Base-by-base conservation (phyloP, 2,888 invertebrate genomes). In the Clitarchus hookeri region DNA sequence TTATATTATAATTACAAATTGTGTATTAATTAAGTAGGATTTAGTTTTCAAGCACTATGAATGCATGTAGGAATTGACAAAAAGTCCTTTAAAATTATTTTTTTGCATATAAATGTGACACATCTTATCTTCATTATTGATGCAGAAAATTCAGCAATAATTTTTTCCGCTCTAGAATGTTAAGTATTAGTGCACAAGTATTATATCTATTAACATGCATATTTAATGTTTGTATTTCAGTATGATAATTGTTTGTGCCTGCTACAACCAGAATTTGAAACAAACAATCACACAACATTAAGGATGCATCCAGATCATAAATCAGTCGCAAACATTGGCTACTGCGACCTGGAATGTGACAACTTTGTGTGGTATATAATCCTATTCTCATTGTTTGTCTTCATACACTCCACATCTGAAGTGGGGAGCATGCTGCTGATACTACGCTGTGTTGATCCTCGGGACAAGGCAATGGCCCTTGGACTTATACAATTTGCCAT, bases 391-490 rank as follows among this genome's bases (percentile, higher is more conserved):
- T 93, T 96, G 89, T 95, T 97, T 91, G 98, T 98, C 91, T 97
- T 98, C 92, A 95, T 97, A 89, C 98, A 98, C 92, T 97, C 98
- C 88, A 98, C 97, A 85, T 97, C 97, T 54, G 98, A 98, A 91
- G 98, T 98, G 84, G 98, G 98, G 87, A 96, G 97, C 84, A 97
- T 98, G 94, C 91, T 98, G 89, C 93, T 98, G 88, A 97, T 97
- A 87, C 94, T 98, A 91, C 95, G 98, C 85, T 98, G 98, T 91
- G 98, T 98, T 23, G 97, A 97, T 91, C 97, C 97, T 77, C 94
- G 95, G 93, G 98, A 98, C 91, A 98, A 98, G 91, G 97, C 98
- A 86, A 97, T 98, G 97, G 98, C 98, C 87, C 94, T 98, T 92
- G 98, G 98, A 48, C 95, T 98, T 90, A 97, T 98, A 91, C 97